Conservation (phyloP, 2,888 invertebrate genomes). For the Schrankia costaestrigalis region DNA sequence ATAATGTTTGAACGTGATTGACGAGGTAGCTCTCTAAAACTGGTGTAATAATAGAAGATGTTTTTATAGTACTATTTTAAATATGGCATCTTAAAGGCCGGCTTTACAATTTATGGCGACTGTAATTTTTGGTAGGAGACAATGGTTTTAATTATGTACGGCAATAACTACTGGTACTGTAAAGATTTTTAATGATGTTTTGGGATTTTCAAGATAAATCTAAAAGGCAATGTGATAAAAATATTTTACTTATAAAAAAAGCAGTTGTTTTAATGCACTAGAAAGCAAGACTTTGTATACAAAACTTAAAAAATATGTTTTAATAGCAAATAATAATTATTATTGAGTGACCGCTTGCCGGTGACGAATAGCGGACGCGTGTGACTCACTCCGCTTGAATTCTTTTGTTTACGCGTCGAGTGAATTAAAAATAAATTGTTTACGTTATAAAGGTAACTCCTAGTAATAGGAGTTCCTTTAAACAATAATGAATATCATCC, state of each 20-base stretch:
- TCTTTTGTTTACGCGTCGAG: too few relatives aligned
- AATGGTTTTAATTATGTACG: conserved; percentile 76
- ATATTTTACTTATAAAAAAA: neutral
- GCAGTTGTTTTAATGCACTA: too few relatives aligned
- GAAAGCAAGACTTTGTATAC: neutral
- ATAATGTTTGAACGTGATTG: neutral
- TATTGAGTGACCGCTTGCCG: too few relatives aligned
- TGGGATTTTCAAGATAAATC: conserved; percentile 50
- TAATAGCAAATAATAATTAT: neutral
- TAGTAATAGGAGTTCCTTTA: too few relatives aligned
- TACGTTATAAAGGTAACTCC: too few relatives aligned
- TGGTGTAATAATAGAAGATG: conserved; percentile 52
- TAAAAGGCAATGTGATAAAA: conserved; percentile 25
- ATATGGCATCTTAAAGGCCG: conserved; percentile 65
- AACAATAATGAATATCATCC: too few relatives aligned
- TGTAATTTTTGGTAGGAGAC: conserved; percentile 71
- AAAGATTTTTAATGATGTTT: conserved; percentile 49
- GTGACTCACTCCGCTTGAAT: too few relatives aligned
- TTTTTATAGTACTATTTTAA: conserved; percentile 76
- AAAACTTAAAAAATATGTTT: neutral
- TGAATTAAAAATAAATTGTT: too few relatives aligned
- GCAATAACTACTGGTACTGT: conserved; percentile 68
- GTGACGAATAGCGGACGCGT: too few relatives aligned
- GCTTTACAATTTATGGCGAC: conserved; percentile 64
- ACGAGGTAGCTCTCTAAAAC: conserved; percentile 11